Evolutionary conservation across 2,888 invertebrate species (phyloP).

Genomic region (Phaedon cochleariae): DNA sequence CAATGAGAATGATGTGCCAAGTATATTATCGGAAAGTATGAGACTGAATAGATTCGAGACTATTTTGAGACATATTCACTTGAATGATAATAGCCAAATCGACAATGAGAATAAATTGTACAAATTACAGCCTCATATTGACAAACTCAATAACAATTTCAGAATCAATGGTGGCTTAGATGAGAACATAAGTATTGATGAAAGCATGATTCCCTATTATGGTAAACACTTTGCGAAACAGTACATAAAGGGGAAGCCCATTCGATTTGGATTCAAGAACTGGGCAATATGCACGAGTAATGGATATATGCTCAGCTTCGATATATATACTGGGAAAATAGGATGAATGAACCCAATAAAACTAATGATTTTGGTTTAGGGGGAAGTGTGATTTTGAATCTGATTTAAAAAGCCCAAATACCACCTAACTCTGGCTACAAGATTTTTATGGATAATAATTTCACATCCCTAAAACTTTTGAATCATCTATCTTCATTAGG

Average conservation of each 20-base stretch:
- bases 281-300: conserved; percentile 6
- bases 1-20: conserved; percentile 25
- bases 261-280: neutral
- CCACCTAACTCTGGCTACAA: conserved; percentile 10
- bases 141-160: too few species aligned
- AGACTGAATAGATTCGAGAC: conserved; percentile 31
- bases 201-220: neutral
- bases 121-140: too few species aligned
- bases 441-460: neutral
- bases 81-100: conserved; percentile 22
- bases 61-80: conserved; percentile 25
- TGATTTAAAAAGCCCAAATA: conserved; percentile 10
- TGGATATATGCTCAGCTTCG: conserved; percentile 2
- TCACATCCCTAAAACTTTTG: neutral
- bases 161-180: neutral
- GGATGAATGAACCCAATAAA: conserved; percentile 4
- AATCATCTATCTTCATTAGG: neutral
- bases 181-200: neutral
- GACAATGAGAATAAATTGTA: neutral
- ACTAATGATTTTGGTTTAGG: neutral
- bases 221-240: neutral
- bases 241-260: neutral
- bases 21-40: conserved; percentile 30
- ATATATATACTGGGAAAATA: conserved; percentile 5
- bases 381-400: neutral